phyloP scores from a whole-genome alignment of 2,888 invertebrate genomes.

The Coenonympha arcania region DNA sequence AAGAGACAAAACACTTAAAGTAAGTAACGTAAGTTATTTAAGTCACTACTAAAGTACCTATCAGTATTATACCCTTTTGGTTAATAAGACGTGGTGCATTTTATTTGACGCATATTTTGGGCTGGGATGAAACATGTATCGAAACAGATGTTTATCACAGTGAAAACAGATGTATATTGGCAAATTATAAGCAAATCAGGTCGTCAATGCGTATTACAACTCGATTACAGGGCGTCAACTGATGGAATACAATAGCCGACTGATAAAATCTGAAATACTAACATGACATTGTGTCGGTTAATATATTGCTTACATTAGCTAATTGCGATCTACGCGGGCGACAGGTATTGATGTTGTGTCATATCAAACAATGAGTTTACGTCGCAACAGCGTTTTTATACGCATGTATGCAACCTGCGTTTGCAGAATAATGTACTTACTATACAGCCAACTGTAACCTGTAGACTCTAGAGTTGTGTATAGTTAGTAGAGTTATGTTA shows the following conservation, averaged over 20 bases:
- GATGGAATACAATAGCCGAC: constrained; percentile 22
- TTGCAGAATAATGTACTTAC: too few species aligned
- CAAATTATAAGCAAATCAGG: constrained; percentile 12
- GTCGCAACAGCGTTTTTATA: background rate
- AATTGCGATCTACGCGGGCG: constrained; percentile 13
- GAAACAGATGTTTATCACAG: background rate
- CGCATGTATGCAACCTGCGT: background rate
- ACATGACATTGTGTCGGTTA: constrained; percentile 20
- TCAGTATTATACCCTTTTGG: too few species aligned
- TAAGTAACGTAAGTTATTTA: too few species aligned
- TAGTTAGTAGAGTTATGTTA: too few species aligned
- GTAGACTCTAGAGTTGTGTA: too few species aligned
- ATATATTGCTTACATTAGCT: constrained; percentile 21
- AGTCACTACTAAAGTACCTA: too few species aligned
- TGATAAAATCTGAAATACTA: constrained; percentile 22
- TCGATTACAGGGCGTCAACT: constrained; percentile 21
- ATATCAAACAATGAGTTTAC: constrained; percentile 7
- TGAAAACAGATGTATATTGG: constrained; percentile 1
- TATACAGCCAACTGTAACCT: too few species aligned
- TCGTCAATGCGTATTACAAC: constrained; percentile 13
- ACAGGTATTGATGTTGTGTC: constrained; percentile 13
- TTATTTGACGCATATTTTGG: too few species aligned
- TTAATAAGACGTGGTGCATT: too few species aligned
- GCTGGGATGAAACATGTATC: background rate
- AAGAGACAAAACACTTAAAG: too few species aligned